Evolutionary conservation across 2,888 invertebrate species (phyloP).

Genomic region (Ariolimax columbianus): DNA sequence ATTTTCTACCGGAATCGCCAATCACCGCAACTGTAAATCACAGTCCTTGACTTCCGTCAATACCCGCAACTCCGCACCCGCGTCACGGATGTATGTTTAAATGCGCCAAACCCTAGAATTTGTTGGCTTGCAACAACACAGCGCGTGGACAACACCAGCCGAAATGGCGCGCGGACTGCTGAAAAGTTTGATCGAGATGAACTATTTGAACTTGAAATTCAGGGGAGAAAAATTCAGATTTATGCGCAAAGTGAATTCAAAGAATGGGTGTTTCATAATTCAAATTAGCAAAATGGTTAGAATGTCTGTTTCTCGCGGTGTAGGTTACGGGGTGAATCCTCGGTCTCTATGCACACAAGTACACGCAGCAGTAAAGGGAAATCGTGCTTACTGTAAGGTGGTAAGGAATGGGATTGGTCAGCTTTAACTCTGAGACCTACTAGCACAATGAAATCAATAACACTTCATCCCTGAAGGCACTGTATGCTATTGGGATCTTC

Average conservation of each 20-base stretch:
- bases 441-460: too few relatives aligned
- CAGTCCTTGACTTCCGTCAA: slow-evolving; percentile 29
- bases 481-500: too few relatives aligned
- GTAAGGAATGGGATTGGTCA: too few relatives aligned
- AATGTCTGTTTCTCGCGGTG: too few relatives aligned
- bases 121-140: slow-evolving; percentile 16
- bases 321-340: too few relatives aligned
- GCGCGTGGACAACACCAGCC: slow-evolving; percentile 12
- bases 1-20: slow-evolving; percentile 39
- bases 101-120: not conserved
- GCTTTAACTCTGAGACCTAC: too few relatives aligned
- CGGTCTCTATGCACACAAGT: too few relatives aligned
- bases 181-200: not conserved
- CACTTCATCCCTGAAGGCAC: too few relatives aligned
- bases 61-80: slow-evolving; percentile 4
- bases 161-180: not conserved
- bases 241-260: not conserved
- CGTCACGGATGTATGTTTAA: slow-evolving; percentile 5
- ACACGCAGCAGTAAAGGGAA: too few relatives aligned
- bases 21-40: slow-evolving; percentile 28
- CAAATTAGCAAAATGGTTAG: too few relatives aligned
- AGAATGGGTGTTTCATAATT: not conserved
- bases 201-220: not conserved
- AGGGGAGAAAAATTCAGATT: too few relatives aligned
- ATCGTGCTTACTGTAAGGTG: too few relatives aligned